Percentiles rank a stretch among this genome's conserved stretches.
phyloP scores from a whole-genome alignment of 2,113 vertebrate genomes.

The Agapornis roseicollis region DNA sequence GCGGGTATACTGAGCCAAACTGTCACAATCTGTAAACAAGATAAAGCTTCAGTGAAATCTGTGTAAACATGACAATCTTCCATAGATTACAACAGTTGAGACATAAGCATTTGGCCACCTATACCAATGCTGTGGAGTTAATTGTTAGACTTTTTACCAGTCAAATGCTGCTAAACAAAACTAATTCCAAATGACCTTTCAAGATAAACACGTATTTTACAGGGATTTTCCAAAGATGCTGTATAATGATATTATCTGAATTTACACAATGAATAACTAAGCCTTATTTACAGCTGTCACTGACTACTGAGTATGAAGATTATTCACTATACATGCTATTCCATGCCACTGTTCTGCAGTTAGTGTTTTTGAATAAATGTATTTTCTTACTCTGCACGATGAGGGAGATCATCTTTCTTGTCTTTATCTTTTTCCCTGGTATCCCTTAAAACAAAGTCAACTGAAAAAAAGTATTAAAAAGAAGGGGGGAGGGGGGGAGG shows the following conservation, averaged over 20 bases:
- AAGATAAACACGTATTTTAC: background rate
- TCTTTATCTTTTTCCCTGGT: conserved; percentile 71
- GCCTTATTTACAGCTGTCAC: background rate
- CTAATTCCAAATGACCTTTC: background rate
- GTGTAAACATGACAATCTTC: background rate
- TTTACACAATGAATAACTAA: background rate
- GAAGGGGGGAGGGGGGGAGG: background rate
- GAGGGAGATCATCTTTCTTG: conserved; percentile 59
- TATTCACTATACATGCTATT: background rate
- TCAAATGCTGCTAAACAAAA: background rate
- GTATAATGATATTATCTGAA: background rate
- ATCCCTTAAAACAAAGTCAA: conserved; percentile 83
- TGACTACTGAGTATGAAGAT: background rate
- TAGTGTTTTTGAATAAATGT: background rate
- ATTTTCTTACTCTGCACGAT: conserved; percentile 84
- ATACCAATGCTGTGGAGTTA: background rate
- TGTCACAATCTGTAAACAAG: background rate
- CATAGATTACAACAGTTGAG: background rate
- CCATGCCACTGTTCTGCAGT: background rate
- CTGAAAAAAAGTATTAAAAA: conserved; percentile 64
- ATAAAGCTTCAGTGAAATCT: background rate
- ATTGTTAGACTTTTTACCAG: background rate
- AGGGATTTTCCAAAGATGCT: background rate
- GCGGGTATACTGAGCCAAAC: background rate
- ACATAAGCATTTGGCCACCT: background rate